Percentiles rank a stretch among this genome's conserved stretches.
These are phyloP conservation scores for Oriolus oriolus DNA, from an alignment of 2,113 vertebrate species.

Conservation along the genomic window DNA sequence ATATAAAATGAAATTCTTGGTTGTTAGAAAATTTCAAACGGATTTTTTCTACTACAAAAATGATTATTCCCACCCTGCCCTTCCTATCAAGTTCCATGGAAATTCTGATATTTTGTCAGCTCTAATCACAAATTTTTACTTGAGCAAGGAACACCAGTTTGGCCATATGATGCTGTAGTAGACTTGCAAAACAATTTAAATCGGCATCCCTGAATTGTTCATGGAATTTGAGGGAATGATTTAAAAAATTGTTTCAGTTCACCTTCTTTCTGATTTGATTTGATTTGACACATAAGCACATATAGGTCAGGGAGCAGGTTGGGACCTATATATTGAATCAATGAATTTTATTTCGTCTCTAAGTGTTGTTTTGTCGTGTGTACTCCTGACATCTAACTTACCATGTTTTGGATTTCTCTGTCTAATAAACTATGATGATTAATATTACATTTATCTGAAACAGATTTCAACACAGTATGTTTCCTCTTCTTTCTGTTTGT, in stretches of 20 bases:
- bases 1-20: background rate
- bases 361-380: background rate
- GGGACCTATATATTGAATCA: background rate
- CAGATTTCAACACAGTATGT: background rate
- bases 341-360: background rate
- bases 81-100: background rate
- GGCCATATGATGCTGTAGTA: background rate
- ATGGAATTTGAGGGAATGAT: background rate
- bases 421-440: background rate
- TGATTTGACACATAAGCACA: background rate
- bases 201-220: background rate
- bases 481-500: background rate
- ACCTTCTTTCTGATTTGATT: background rate
- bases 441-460: background rate
- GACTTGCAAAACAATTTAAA: background rate
- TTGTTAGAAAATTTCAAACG: background rate
- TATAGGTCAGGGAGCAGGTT: background rate
- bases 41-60: background rate
- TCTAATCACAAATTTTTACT: background rate
- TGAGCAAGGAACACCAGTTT: background rate
- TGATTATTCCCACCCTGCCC: fast-evolving
- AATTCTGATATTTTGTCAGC: background rate
- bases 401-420: background rate
- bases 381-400: background rate
- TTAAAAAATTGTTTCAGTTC: background rate